phyloP scores from a whole-genome alignment of 1,140 invertebrate genomes.

The Drosophila elegans region DNA sequence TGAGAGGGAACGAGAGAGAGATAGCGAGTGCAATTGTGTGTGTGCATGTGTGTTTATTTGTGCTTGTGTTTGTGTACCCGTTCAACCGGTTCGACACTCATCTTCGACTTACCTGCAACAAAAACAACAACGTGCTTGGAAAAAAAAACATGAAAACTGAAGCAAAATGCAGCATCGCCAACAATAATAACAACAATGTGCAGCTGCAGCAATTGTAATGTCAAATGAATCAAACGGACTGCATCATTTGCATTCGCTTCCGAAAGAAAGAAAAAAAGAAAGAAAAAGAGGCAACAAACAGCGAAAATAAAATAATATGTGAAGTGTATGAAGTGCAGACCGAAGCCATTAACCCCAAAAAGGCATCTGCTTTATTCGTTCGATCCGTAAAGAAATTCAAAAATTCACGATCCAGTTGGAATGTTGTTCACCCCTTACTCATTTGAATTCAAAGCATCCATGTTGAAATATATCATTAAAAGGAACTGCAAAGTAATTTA shows the following conservation, averaged over 20 bases:
- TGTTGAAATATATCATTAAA: too few relatives aligned
- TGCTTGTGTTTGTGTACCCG: conserved; percentile 9
- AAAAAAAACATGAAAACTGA: conserved; percentile 15
- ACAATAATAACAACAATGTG: conserved; percentile 2
- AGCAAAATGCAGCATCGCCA: conserved; percentile 9
- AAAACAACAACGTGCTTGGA: conserved; percentile 13
- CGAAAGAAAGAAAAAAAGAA: conserved; percentile 1
- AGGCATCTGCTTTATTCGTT: not conserved
- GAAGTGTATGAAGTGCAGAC: conserved; percentile 3
- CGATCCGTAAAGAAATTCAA: not conserved
- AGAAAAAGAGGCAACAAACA: conserved; percentile 1
- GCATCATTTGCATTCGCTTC: conserved; percentile 6
- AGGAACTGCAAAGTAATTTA: too few relatives aligned
- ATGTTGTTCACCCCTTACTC: too few relatives aligned
- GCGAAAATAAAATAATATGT: conserved; percentile 13
- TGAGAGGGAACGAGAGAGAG: not conserved
- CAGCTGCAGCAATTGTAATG: conserved; percentile 30
- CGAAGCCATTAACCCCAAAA: conserved; percentile 21
- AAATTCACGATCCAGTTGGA: not conserved
- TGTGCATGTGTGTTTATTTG: not conserved
- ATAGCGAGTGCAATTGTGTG: not conserved
- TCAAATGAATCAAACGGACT: conserved; percentile 25
- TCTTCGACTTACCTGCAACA: conserved; percentile 36
- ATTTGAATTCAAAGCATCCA: too few relatives aligned
- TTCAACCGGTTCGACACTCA: conserved; percentile 31